These are phyloP conservation scores for Coleophora flavipennella DNA, from an alignment of 2,888 invertebrate species.

Conservation along the genomic window DNA sequence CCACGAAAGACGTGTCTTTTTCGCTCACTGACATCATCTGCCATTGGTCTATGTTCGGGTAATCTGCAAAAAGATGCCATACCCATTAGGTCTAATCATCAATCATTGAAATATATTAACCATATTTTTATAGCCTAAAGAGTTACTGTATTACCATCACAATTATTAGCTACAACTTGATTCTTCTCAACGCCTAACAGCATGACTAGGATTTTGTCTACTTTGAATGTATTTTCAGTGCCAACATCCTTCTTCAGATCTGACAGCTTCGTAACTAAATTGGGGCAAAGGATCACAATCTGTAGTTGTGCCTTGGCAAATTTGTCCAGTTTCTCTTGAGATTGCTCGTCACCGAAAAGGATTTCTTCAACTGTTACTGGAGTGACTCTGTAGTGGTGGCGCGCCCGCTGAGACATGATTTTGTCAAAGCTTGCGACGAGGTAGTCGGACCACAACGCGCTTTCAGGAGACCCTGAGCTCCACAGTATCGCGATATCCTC, in stretches of 20 bases:
- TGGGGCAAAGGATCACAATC: slow-evolving; percentile 85
- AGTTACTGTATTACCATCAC: slow-evolving; percentile 71
- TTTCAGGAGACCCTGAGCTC: slow-evolving; percentile 83
- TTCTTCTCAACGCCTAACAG: slow-evolving; percentile 84
- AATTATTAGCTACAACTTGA: slow-evolving; percentile 78
- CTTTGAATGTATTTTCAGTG: slow-evolving; percentile 74
- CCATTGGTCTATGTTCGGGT: slow-evolving; percentile 85
- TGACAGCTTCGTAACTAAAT: slow-evolving; percentile 75
- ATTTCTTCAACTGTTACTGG: slow-evolving; percentile 82
- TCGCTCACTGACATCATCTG: slow-evolving; percentile 84
- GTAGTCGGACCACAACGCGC: slow-evolving; percentile 86
- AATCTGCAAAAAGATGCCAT: slow-evolving; percentile 59
- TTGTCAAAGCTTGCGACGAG: slow-evolving; percentile 87
- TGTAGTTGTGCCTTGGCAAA: slow-evolving; percentile 80
- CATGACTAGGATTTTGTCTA: slow-evolving; percentile 85
- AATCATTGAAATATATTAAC: slow-evolving; percentile 8
- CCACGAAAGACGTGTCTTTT: slow-evolving; percentile 87
- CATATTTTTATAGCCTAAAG: not conserved
- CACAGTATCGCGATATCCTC: slow-evolving; percentile 88
- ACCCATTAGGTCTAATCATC: too few relatives aligned
- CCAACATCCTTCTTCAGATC: slow-evolving; percentile 67
- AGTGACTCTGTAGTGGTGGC: slow-evolving; percentile 85
- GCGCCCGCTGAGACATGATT: slow-evolving; percentile 85
- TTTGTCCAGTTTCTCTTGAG: slow-evolving; percentile 65
- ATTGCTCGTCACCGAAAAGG: slow-evolving; percentile 59